phyloP scores from a whole-genome alignment of 2,113 vertebrate genomes.

The Grus americana region DNA sequence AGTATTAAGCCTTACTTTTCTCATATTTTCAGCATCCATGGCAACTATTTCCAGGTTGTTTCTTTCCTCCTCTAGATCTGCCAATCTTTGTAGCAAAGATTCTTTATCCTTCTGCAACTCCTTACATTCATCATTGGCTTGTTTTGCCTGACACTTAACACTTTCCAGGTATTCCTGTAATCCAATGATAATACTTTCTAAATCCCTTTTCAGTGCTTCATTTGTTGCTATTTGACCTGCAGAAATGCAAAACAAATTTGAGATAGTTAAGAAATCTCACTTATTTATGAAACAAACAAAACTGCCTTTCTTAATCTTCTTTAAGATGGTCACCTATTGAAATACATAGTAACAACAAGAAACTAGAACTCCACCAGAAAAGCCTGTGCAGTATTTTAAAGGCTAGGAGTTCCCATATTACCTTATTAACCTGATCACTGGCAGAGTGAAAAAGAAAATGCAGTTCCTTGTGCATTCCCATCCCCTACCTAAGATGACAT shows the following conservation, averaged over 20 bases:
- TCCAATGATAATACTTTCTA: constrained; percentile 86
- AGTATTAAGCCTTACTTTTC: constrained; percentile 74
- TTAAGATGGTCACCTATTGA: not conserved
- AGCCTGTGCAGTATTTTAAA: not conserved
- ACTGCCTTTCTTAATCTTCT: not conserved
- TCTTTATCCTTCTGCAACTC: constrained; percentile 81
- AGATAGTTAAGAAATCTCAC: not conserved
- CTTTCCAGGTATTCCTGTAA: constrained; percentile 87
- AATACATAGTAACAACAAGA: not conserved
- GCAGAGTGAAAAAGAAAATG: not conserved
- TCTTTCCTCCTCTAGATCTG: constrained; percentile 77
- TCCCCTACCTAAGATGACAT: too few relatives aligned
- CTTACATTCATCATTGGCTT: constrained; percentile 76
- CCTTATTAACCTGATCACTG: not conserved
- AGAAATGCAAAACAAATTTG: not conserved
- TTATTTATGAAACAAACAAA: not conserved
- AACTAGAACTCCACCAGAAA: not conserved
- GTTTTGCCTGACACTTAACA: constrained; percentile 82
- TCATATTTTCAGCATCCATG: constrained; percentile 77
- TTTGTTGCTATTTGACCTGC: constrained; percentile 92
- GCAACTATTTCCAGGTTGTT: constrained; percentile 77
- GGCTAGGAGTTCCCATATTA: not conserved
- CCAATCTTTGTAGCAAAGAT: constrained; percentile 76
- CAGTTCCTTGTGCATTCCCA: not conserved
- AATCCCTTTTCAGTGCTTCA: constrained; percentile 87